Conservation (phyloP, 1,140 invertebrate genomes). For the Glossosoma conforme region DNA sequence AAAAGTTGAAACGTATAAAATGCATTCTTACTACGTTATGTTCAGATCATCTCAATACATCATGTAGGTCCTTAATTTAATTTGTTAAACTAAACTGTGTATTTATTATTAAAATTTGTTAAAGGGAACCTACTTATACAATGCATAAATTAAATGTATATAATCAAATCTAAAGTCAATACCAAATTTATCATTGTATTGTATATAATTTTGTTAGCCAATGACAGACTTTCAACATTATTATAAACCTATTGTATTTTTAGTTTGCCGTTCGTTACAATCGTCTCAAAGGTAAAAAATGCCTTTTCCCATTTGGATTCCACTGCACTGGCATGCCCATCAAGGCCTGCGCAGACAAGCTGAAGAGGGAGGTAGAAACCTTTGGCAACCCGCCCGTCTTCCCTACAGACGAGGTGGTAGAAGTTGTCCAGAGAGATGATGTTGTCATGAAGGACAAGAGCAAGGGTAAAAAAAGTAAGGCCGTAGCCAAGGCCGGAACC, state of each 20-base stretch:
- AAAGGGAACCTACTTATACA: too few species aligned
- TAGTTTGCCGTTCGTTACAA: constrained; percentile 91
- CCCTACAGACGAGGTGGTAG: constrained; percentile 56
- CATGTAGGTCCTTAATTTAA: too few species aligned
- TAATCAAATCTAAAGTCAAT: constrained; percentile 10
- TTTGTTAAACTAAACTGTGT: too few species aligned
- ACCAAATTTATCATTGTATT: constrained; percentile 1
- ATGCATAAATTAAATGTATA: too few species aligned
- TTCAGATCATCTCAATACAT: too few species aligned
- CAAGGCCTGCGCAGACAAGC: constrained; percentile 96
- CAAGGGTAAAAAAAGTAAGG: constrained; percentile 99
- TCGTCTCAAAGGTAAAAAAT: constrained; percentile 83
- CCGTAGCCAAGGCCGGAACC: constrained; percentile 83
- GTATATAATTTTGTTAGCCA: not conserved
- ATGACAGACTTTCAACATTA: constrained; percentile 9
- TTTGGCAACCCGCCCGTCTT: constrained; percentile 94
- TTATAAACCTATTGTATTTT: constrained; percentile 28
- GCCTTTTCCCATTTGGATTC: constrained; percentile 96
- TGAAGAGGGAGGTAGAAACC: constrained; percentile 87
- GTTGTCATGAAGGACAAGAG: constrained; percentile 85
- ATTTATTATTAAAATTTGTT: too few species aligned
- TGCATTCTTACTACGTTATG: too few species aligned
- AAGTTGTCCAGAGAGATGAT: constrained; percentile 52
- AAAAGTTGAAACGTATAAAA: too few species aligned
- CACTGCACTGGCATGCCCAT: constrained; percentile 98